Conservation (phyloP, 2,113 vertebrate species). For the Mormyrus lacerda region DNA sequence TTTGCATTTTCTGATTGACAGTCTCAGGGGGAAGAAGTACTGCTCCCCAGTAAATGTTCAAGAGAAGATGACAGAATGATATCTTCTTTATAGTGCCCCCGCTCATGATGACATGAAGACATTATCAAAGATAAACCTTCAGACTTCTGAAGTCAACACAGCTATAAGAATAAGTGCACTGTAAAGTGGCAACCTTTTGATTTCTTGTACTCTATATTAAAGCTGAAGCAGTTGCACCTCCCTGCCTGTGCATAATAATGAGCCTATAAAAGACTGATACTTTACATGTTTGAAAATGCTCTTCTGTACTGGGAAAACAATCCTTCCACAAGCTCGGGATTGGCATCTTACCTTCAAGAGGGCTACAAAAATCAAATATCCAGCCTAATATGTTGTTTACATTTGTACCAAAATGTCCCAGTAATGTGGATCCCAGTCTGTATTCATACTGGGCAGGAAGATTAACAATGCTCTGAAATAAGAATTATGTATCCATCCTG, state of each 20-base stretch:
- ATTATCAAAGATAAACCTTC: background rate
- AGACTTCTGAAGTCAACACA: background rate
- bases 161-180: background rate
- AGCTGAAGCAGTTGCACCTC: background rate
- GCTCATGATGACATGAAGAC: background rate
- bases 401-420: background rate
- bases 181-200: background rate
- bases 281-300: background rate
- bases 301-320: background rate
- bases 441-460: background rate
- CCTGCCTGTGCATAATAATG: background rate
- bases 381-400: background rate
- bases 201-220: background rate
- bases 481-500: background rate
- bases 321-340: background rate
- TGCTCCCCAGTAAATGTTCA: background rate
- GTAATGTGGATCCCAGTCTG: background rate
- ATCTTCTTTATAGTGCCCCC: background rate
- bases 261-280: background rate
- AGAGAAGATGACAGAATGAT: background rate
- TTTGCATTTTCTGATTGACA: background rate
- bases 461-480: background rate
- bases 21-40: background rate
- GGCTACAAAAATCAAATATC: background rate
- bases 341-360: background rate